phyloP scores from a whole-genome alignment of 2,113 vertebrate species.

The Melospiza melodia region DNA sequence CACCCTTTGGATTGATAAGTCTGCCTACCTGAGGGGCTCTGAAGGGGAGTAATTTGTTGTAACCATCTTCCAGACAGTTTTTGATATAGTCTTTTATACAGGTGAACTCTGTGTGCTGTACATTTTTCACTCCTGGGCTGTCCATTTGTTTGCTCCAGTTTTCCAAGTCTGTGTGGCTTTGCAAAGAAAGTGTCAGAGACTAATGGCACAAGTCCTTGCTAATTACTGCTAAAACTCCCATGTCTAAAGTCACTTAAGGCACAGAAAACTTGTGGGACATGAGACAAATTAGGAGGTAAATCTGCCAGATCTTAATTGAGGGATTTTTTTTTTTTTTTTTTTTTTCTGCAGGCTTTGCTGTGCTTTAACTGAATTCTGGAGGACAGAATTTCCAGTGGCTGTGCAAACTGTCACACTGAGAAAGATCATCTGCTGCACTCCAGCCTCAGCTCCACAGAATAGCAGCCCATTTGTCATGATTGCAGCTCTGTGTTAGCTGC shows the following conservation, averaged over 20 bases:
- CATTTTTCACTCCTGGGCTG: slow-evolving; percentile 31
- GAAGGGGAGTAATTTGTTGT: slow-evolving; percentile 19
- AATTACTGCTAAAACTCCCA: slow-evolving; percentile 22
- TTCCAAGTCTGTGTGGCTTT: not conserved
- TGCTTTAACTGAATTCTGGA: slow-evolving; percentile 4
- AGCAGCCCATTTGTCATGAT: slow-evolving; percentile 34
- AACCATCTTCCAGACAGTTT: slow-evolving; percentile 29
- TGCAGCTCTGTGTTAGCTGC: slow-evolving; percentile 14
- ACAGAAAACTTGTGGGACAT: not conserved
- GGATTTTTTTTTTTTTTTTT: not conserved
- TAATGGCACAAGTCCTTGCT: not conserved
- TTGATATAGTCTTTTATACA: slow-evolving; percentile 30
- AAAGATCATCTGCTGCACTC: slow-evolving; percentile 27
- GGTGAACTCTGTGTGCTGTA: not conserved
- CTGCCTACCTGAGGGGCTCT: slow-evolving; percentile 9
- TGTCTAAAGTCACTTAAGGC: not conserved
- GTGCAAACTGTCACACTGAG: slow-evolving; percentile 30
- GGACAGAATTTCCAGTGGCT: slow-evolving; percentile 13
- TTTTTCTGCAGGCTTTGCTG: not conserved
- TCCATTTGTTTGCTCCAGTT: not conserved
- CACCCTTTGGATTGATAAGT: slow-evolving; percentile 17
- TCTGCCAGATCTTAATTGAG: not conserved
- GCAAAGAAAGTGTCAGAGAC: slow-evolving; percentile 4
- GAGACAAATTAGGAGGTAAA: not conserved
- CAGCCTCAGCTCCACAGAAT: not conserved